These are phyloP conservation scores for Pogonophryne albipinna DNA, from an alignment of 2,797 vertebrate species.

Conservation along the genomic window DNA sequence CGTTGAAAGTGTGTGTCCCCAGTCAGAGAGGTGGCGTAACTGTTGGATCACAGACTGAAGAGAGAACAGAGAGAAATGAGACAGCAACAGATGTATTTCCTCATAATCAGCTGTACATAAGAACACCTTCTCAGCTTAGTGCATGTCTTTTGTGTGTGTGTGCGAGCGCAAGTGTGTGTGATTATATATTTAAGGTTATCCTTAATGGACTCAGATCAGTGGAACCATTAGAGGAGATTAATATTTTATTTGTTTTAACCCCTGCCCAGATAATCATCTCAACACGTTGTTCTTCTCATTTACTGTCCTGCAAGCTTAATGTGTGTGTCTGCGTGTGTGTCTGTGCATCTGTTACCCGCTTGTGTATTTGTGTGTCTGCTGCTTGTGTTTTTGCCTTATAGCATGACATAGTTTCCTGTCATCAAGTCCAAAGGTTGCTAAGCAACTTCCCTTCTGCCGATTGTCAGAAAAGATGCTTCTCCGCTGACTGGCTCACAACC, in stretches of 20 bases:
- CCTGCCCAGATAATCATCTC: constrained; percentile 65
- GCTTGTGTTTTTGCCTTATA: constrained; percentile 51
- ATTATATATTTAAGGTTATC: constrained; percentile 54
- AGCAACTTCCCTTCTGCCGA: constrained; percentile 80
- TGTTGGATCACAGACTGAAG: constrained; percentile 45
- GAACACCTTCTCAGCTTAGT: constrained; percentile 47
- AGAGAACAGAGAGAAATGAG: constrained; percentile 29
- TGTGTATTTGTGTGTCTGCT: constrained; percentile 32
- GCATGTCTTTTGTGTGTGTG: not conserved
- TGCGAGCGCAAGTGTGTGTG: not conserved
- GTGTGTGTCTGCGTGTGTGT: constrained; percentile 15
- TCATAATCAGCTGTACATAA: constrained; percentile 31
- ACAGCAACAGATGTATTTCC: constrained; percentile 51
- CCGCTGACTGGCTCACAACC: constrained; percentile 30
- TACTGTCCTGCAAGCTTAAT: constrained; percentile 25
- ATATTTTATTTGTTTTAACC: constrained; percentile 74
- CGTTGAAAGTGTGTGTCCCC: not conserved
- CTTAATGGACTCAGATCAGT: constrained; percentile 72
- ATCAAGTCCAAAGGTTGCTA: constrained; percentile 87
- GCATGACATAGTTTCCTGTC: constrained; percentile 76
- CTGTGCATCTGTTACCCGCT: constrained; percentile 34
- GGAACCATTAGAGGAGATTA: constrained; percentile 75
- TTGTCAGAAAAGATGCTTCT: constrained; percentile 73
- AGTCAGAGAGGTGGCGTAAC: constrained; percentile 36
- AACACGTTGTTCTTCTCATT: constrained; percentile 56